These are phyloP conservation scores for Bursaphelenchus okinawaensis DNA, from an alignment of 2,888 invertebrate genomes.

Conservation along the genomic window DNA sequence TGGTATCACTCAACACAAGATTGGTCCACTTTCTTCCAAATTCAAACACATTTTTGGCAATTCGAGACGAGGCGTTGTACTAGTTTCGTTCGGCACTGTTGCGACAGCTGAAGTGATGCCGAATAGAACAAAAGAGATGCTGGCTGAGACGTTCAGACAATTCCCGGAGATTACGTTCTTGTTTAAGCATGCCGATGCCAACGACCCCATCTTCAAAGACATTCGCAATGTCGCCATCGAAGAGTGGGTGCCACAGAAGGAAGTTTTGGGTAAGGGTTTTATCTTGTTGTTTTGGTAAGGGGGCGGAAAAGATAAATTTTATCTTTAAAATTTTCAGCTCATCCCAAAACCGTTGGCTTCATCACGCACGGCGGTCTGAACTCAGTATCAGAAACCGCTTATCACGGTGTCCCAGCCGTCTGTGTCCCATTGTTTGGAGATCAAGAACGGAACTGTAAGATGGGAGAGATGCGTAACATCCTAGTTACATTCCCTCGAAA, in stretches of 20 bases:
- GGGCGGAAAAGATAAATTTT: too few species aligned
- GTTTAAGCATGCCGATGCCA: slow-evolving; percentile 37
- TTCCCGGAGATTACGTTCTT: slow-evolving; percentile 42
- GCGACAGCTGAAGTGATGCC: slow-evolving; percentile 14
- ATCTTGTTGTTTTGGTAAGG: too few species aligned
- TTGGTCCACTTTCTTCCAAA: neutral
- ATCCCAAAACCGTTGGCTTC: slow-evolving; percentile 18
- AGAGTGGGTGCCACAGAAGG: slow-evolving; percentile 59
- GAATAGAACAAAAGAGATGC: slow-evolving; percentile 1
- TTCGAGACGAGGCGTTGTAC: slow-evolving; percentile 16
- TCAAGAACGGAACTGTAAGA: slow-evolving; percentile 16
- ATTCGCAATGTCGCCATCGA: slow-evolving; percentile 46
- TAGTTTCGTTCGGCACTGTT: slow-evolving; percentile 23
- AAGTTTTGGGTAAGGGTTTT: slow-evolving; percentile 52
- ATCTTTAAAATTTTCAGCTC: slow-evolving; percentile 9
- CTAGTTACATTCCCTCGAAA: neutral
- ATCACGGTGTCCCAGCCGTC: slow-evolving; percentile 13
- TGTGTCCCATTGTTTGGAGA: slow-evolving; percentile 19
- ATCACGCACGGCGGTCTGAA: slow-evolving; percentile 24
- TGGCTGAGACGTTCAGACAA: slow-evolving; percentile 17
- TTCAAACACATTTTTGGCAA: slow-evolving; percentile 9
- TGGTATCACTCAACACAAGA: neutral
- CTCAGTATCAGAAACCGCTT: slow-evolving; percentile 12
- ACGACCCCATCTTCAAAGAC: slow-evolving; percentile 11
- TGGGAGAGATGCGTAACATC: slow-evolving; percentile 11